These are phyloP conservation scores for Thinocorus orbignyianus DNA, from an alignment of 2,113 vertebrate genomes.

Conservation along the genomic window DNA sequence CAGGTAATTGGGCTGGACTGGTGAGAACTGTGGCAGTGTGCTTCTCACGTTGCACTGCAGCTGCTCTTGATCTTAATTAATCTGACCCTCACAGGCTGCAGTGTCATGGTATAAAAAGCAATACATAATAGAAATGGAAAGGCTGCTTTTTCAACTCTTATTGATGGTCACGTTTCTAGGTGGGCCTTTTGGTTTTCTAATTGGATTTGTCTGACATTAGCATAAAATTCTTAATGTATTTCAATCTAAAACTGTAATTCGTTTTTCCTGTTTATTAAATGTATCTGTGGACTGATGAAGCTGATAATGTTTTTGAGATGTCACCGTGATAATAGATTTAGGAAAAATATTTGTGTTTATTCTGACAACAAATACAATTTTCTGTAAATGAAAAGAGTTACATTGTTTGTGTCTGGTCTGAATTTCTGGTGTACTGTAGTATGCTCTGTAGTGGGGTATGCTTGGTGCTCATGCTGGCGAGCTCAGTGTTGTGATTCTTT, in stretches of 20 bases:
- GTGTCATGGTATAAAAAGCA: constrained; percentile 64
- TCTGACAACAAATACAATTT: neutral
- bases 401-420: neutral
- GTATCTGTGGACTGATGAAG: neutral
- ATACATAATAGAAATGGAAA: constrained; percentile 20
- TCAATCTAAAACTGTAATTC: neutral
- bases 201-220: neutral
- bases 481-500: neutral
- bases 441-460: neutral
- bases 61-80: constrained; percentile 82
- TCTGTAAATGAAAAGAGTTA: neutral
- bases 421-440: neutral
- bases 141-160: constrained; percentile 22
- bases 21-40: constrained; percentile 65
- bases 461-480: neutral
- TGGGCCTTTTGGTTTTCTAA: neutral
- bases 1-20: constrained; percentile 84
- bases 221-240: neutral
- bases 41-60: constrained; percentile 82
- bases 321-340: neutral
- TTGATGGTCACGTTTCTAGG: neutral
- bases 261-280: neutral
- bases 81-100: constrained; percentile 77
- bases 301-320: neutral
- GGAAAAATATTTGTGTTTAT: neutral